Percentiles rank a stretch among this genome's conserved stretches.
phyloP scores from a whole-genome alignment of 2,797 vertebrate genomes.

The Lithobates sylvaticus region DNA sequence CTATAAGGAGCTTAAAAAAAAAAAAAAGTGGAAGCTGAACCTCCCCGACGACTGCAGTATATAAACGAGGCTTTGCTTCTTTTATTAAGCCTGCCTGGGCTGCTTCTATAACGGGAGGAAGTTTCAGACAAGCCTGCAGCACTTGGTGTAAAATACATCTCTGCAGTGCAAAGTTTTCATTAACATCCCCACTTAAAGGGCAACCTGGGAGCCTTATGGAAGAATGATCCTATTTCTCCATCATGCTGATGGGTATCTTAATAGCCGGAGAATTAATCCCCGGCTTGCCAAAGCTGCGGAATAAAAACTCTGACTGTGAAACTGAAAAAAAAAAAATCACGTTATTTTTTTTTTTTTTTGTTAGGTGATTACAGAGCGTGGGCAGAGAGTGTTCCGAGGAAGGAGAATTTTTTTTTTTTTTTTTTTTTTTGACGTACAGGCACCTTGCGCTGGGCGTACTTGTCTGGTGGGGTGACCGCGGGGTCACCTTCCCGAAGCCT shows the following conservation, averaged over 20 bases:
- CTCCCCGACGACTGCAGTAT: not conserved
- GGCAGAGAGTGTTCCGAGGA: conserved; percentile 6
- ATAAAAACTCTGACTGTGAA: not conserved
- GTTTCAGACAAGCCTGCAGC: conserved; percentile 14
- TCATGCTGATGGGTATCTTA: conserved; percentile 5
- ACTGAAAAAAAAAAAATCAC: not conserved
- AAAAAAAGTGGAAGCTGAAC: no score
- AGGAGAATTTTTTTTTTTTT: not conserved
- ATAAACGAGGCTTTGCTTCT: not conserved
- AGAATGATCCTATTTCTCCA: conserved; percentile 31
- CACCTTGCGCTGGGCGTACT: conserved; percentile 1
- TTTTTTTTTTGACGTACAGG: not conserved
- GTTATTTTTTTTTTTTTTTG: conserved; percentile 8
- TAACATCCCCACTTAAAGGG: conserved; percentile 24
- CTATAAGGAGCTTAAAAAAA: no score
- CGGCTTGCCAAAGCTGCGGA: conserved; percentile 17
- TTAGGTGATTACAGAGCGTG: conserved; percentile 26
- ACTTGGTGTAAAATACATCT: conserved; percentile 17
- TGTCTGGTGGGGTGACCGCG: conserved; percentile 6
- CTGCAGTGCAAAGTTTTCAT: conserved; percentile 31
- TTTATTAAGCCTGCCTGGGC: no score
- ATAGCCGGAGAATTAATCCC: conserved; percentile 21
- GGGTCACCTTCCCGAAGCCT: conserved; percentile 42
- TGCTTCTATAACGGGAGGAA: not conserved
- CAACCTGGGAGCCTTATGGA: conserved; percentile 31